Evolutionary conservation across 2,888 invertebrate genomes (phyloP).

Genomic region (Nemurella pictetii): DNA sequence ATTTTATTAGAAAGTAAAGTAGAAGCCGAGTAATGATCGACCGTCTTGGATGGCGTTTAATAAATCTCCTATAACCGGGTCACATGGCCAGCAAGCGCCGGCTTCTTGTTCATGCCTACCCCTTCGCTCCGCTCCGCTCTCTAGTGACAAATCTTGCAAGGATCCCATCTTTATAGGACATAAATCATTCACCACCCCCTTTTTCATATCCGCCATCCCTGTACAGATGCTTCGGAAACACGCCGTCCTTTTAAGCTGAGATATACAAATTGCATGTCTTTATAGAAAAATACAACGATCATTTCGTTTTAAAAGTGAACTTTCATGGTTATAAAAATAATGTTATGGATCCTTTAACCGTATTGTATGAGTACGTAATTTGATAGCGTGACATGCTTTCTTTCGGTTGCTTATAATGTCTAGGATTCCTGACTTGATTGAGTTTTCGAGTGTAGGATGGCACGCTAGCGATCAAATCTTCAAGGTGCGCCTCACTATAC

Average conservation of each 20-base stretch:
- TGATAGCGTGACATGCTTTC: not conserved
- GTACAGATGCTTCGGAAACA: not conserved
- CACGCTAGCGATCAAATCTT: not conserved
- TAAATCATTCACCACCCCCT: conserved; percentile 19
- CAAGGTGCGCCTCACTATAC: not conserved
- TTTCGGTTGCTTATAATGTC: not conserved
- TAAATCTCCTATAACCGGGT: conserved; percentile 27
- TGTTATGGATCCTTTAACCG: not conserved
- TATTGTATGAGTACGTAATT: not conserved
- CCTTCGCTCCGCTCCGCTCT: not conserved
- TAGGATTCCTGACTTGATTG: not conserved
- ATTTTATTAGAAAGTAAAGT: not conserved
- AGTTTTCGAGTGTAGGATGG: not conserved
- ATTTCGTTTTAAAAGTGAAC: conserved; percentile 1
- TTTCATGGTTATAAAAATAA: conserved; percentile 1
- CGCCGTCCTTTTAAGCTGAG: not conserved
- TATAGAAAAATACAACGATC: not conserved
- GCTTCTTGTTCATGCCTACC: not conserved
- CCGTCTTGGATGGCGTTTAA: conserved; percentile 4
- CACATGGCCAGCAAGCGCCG: conserved; percentile 10
- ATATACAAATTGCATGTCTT: not conserved
- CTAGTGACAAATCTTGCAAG: conserved; percentile 11
- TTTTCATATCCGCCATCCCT: not conserved
- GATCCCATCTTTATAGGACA: not conserved
- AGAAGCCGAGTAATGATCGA: conserved; percentile 18